phyloP scores from a whole-genome alignment of 2,113 vertebrate genomes.

The Stigmatopora argus region DNA sequence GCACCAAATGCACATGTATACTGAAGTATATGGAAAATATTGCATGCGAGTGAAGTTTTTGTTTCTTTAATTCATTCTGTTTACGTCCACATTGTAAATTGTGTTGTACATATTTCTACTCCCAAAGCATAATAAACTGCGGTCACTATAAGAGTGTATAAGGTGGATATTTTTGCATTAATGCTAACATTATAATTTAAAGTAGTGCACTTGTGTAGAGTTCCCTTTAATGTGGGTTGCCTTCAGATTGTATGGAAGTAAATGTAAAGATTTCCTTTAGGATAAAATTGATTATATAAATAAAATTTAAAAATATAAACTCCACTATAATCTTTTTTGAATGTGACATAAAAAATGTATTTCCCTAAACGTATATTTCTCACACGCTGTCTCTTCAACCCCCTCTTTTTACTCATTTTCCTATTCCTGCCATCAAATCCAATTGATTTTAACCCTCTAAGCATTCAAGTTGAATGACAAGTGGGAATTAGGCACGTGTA shows the following conservation, averaged over 20 bases:
- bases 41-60: too few relatives aligned
- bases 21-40: too few relatives aligned
- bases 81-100: not conserved
- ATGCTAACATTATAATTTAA: not conserved
- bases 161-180: not conserved
- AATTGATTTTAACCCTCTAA: constrained; percentile 38
- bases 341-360: not conserved
- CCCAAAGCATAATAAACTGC: too few relatives aligned
- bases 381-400: not conserved
- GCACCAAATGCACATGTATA: too few relatives aligned
- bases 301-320: not conserved
- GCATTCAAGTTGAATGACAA: constrained; percentile 58
- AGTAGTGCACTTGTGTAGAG: not conserved
- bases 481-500: constrained; percentile 64
- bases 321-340: not conserved
- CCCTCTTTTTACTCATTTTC: constrained; percentile 7
- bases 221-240: not conserved
- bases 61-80: not conserved
- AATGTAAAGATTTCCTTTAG: not conserved
- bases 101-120: not conserved
- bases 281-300: not conserved
- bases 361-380: constrained; percentile 6
- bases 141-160: not conserved
- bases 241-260: not conserved
- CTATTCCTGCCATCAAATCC: constrained; percentile 16